Conservation (phyloP, 2,888 invertebrate species). For the Perizoma affinitatum region DNA sequence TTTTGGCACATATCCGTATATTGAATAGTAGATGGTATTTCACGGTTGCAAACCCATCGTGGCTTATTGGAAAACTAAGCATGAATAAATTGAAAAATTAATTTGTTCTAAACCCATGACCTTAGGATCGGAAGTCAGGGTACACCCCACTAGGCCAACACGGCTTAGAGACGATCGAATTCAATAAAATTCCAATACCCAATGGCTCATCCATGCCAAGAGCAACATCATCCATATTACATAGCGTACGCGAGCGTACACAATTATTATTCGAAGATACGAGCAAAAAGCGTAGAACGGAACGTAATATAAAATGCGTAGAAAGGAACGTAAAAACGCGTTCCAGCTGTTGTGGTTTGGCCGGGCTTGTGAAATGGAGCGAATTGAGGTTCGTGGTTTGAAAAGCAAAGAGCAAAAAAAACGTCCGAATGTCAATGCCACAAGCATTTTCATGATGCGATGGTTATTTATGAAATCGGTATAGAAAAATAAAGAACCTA, state of each 20-base stretch:
- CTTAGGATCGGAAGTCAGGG: too few species aligned
- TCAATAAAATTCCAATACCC: neutral
- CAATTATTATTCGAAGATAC: conserved; percentile 3
- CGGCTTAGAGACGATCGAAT: neutral
- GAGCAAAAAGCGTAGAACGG: conserved; percentile 30
- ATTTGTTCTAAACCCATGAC: too few species aligned
- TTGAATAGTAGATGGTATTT: too few species aligned
- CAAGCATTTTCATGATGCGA: conserved; percentile 15
- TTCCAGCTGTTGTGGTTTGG: conserved; percentile 28
- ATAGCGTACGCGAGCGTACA: neutral
- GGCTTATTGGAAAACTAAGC: too few species aligned
- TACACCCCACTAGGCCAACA: too few species aligned
- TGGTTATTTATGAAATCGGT: too few species aligned
- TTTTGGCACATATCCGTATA: too few species aligned
- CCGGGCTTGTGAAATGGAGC: conserved; percentile 36
- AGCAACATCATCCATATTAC: neutral
- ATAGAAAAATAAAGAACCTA: too few species aligned
- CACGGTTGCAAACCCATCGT: too few species aligned
- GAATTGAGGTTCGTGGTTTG: conserved; percentile 24
- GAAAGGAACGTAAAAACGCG: conserved; percentile 16
- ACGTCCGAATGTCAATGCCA: conserved; percentile 23
- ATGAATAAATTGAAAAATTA: too few species aligned
- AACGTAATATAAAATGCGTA: conserved; percentile 27
- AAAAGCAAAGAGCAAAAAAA: conserved; percentile 8
- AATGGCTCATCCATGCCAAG: neutral